Percentiles rank a stretch among this genome's conserved stretches.
Conservation (phyloP, 2,888 invertebrate genomes). For the Nemotelus pantherinus region DNA sequence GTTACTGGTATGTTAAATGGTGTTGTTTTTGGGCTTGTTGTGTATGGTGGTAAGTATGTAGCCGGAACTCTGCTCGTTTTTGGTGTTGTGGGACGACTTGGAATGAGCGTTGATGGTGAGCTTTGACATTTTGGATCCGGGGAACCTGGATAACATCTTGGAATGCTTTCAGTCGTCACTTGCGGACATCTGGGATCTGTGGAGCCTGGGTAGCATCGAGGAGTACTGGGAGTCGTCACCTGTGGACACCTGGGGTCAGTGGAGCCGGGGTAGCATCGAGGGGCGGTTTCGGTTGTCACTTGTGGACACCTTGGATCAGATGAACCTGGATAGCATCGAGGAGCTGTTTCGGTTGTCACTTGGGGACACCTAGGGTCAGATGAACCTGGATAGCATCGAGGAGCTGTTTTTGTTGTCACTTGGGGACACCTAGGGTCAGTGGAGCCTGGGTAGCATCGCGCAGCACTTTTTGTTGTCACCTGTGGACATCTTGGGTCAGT, state of each 20-base stretch:
- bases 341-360: conserved; percentile 53
- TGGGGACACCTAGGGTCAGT: conserved; percentile 59
- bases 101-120: conserved; percentile 51
- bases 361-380: conserved; percentile 57
- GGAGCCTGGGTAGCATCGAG: conserved; percentile 57
- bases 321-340: conserved; percentile 51
- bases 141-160: conserved; percentile 56
- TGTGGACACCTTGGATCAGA: conserved; percentile 57
- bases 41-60: conserved; percentile 40
- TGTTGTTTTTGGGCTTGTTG: conserved; percentile 46
- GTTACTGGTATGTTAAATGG: conserved; percentile 26
- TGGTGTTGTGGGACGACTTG: conserved; percentile 9
- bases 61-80: neutral
- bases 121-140: conserved; percentile 58
- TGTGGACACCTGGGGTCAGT: conserved; percentile 61
- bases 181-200: conserved; percentile 58
- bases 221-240: conserved; percentile 59
- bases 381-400: conserved; percentile 58
- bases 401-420: conserved; percentile 53
- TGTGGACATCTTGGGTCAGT: conserved; percentile 59
- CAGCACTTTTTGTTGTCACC: conserved; percentile 52
- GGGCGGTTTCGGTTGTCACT: conserved; percentile 55
- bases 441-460: conserved; percentile 58
- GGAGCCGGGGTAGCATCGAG: conserved; percentile 55
- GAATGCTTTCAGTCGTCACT: conserved; percentile 40